A percentile compares a stretch with the other conserved stretches of the same genome.
Conservation (phyloP, 2,797 vertebrate species). For the Leuciscus waleckii region DNA sequence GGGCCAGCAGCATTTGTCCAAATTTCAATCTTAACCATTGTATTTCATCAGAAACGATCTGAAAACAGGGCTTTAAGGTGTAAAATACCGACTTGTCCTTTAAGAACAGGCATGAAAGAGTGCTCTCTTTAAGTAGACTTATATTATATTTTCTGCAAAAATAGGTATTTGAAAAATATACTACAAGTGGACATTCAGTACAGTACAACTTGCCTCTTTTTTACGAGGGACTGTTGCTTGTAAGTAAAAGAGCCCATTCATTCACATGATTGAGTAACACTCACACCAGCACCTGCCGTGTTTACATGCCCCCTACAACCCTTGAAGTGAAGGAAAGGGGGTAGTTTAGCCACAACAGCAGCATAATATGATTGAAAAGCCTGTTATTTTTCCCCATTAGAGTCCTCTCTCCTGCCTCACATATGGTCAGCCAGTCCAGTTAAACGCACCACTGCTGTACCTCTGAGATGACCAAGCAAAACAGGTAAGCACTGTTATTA, state of each 20-base stretch:
- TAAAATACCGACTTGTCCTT: too few relatives aligned
- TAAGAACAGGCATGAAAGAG: not conserved
- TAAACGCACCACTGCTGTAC: conserved; percentile 21
- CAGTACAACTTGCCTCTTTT: not conserved
- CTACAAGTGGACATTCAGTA: not conserved
- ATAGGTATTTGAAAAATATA: not conserved
- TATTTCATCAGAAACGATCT: too few relatives aligned
- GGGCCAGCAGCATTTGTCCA: too few relatives aligned
- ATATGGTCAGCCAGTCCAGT: conserved; percentile 37
- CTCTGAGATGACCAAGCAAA: conserved; percentile 11
- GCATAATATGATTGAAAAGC: not conserved
- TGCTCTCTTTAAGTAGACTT: not conserved
- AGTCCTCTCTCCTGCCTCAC: conserved; percentile 23
- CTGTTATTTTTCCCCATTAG: conserved; percentile 34
- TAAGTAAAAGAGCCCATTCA: not conserved
- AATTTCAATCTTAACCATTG: too few relatives aligned
- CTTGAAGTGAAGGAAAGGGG: conserved; percentile 15
- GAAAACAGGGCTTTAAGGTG: too few relatives aligned
- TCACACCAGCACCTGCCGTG: not conserved
- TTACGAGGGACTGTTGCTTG: not conserved
- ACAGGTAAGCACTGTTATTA: conserved; percentile 17
- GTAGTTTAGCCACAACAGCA: conserved; percentile 14
- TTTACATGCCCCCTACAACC: not conserved
- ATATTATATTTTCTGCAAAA: not conserved
- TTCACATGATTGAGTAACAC: not conserved